Base-by-base conservation (phyloP, 2,797 vertebrate genomes). In the Peromyscus eremicus region DNA sequence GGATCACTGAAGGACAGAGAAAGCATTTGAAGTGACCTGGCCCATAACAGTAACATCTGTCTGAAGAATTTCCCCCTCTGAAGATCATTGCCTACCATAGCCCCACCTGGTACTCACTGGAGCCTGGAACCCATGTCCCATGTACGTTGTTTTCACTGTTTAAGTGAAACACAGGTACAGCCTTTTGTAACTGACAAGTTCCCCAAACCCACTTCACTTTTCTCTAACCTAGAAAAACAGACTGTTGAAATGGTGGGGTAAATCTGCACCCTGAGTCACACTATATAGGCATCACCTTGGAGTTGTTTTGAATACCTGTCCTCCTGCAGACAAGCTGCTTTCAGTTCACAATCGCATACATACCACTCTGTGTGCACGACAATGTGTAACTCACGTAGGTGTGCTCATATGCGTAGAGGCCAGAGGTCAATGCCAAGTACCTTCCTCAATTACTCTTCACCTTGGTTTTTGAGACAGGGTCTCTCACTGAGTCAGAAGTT, bases 221-320 rank as follows among this genome's bases (percentile, higher is more conserved):
- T 17, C 34, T 17, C 40, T 4, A 0, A 21, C 40, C 52, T 80
- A 64, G 71, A 70, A 55, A 29, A 12, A 62, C 46, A 7, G 19
- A 11, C 6, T 2, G 2, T 37, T 46, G 83, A 37, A 52, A 46
- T 34, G 25, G 64, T 34, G 62, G 57, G 77, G 5, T 23, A 9
- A 21, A 46, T 49, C 86, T 64, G 29, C 14, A 21, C n/a, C 1
- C 25, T 60, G 43, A 32, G 37, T 70, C 57, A 43, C 32, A 19
- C 7, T 40, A 27, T 10, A 11, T 2, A 1, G 0, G 13, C 81
- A 19, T 6, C 2, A 5, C 7, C 52, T 34, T 19, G 2, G 27
- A 71, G 55, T 8, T 29, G 37, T 40, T 79, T 49, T 40, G 40
- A 66, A 14, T 0, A 5, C 29, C 77, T 85, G 46, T 66, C 34